Evolutionary conservation across 1,140 invertebrate genomes (phyloP).

Genomic region (Patella vulgata): DNA sequence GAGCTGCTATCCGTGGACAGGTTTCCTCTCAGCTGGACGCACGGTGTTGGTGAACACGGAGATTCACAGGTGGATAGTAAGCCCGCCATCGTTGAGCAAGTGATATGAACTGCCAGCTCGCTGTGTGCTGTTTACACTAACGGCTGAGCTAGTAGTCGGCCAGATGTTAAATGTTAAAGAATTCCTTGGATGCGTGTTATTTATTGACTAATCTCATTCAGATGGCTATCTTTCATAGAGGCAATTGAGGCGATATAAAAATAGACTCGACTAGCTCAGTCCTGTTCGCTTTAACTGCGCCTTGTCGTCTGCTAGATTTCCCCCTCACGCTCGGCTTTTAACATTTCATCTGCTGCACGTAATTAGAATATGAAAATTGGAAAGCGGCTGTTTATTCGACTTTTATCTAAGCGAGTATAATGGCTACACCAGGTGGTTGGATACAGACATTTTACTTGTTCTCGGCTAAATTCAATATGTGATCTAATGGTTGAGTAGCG

Average conservation of each 20-base stretch:
- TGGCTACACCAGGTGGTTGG: too few species aligned
- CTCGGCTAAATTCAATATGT: too few species aligned
- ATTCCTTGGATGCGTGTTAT: conserved; percentile 52
- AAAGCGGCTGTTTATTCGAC: too few species aligned
- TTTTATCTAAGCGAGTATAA: too few species aligned
- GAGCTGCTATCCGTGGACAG: conserved; percentile 9
- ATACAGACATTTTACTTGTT: too few species aligned
- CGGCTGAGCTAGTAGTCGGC: conserved; percentile 27
- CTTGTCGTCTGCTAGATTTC: too few species aligned
- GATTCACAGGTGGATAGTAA: conserved; percentile 17
- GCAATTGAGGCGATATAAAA: conserved; percentile 46
- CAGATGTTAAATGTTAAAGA: conserved; percentile 51
- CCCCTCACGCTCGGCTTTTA: too few species aligned
- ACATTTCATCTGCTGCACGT: too few species aligned
- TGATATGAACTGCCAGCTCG: conserved; percentile 29
- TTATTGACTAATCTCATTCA: conserved; percentile 59
- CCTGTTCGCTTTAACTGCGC: too few species aligned
- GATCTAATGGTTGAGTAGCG: too few species aligned
- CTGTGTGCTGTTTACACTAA: conserved; percentile 11
- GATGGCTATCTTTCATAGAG: conserved; percentile 50
- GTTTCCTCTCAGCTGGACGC: conserved; percentile 3
- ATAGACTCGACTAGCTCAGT: conserved; percentile 6
- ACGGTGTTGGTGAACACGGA: not conserved
- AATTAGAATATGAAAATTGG: too few species aligned
- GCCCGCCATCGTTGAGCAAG: conserved; percentile 18